Evolutionary conservation across 35 echinoderm and acorn worm genomes (phyloP).

Genomic region (Antedon bifida): DNA sequence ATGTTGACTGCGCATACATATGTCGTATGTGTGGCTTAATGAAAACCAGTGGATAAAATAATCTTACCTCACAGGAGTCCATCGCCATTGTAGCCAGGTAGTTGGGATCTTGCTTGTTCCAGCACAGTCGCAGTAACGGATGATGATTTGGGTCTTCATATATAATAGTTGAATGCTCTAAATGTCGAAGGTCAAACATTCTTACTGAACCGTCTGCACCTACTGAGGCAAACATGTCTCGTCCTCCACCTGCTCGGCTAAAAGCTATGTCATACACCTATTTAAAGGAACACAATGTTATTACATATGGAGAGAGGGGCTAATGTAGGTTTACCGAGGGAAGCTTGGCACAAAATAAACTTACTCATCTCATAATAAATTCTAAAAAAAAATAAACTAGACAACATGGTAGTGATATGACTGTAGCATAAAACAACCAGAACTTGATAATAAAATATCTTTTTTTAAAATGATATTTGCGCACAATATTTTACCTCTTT

Average conservation of each 20-base stretch:
- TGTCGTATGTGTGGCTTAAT: too few relatives aligned
- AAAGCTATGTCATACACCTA: constrained; percentile 99
- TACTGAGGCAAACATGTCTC: constrained; percentile 95
- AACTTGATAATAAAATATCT: too few relatives aligned
- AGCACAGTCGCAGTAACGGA: constrained; percentile 76
- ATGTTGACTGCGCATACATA: too few relatives aligned
- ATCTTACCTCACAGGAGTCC: constrained; percentile 91
- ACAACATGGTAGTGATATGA: too few relatives aligned
- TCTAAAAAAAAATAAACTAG: too few relatives aligned
- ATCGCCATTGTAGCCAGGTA: constrained; percentile 95
- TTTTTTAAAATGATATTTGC: too few relatives aligned
- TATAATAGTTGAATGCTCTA: constrained; percentile 96
- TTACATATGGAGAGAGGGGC: background rate
- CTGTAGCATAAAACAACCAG: too few relatives aligned
- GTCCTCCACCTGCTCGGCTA: constrained; percentile 79
- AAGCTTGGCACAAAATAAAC: too few relatives aligned
- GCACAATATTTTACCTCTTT: constrained; percentile 90
- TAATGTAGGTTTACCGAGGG: too few relatives aligned
- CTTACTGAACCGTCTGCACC: constrained; percentile 88
- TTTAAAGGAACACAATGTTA: background rate
- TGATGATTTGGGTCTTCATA: constrained; percentile 96
- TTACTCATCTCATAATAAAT: too few relatives aligned
- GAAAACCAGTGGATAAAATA: too few relatives aligned
- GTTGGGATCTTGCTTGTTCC: constrained; percentile 99
- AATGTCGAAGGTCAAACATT: constrained; percentile 94